phyloP scores from a whole-genome alignment of 2,113 vertebrate species.

The Mixornis gularis region DNA sequence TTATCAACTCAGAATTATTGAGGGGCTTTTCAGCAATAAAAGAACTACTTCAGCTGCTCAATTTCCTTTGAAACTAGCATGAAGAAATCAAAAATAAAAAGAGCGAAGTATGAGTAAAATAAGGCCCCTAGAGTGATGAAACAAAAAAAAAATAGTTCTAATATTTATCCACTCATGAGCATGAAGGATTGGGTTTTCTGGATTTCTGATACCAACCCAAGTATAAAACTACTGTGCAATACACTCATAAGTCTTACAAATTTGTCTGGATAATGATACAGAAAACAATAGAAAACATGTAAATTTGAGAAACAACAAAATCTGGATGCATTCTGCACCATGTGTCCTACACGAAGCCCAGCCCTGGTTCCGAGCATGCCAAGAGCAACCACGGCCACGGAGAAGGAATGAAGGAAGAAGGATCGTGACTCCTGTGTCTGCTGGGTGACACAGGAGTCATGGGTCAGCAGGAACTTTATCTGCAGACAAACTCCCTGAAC shows the following conservation, averaged over 20 bases:
- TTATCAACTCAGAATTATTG: constrained; percentile 23
- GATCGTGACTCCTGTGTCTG: neutral
- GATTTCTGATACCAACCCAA: neutral
- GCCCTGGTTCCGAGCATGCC: neutral
- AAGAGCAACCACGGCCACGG: neutral
- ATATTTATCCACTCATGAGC: neutral
- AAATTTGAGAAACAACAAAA: neutral
- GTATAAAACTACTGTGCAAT: neutral
- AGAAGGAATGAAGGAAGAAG: neutral
- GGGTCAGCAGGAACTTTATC: neutral
- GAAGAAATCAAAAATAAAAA: neutral
- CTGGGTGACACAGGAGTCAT: neutral
- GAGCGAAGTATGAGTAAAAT: neutral
- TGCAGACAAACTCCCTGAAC: neutral
- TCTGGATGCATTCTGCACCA: neutral
- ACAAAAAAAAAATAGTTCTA: neutral
- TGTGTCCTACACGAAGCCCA: neutral
- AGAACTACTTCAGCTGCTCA: neutral
- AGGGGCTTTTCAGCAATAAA: constrained; percentile 10
- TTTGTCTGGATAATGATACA: neutral
- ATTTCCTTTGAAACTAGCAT: neutral
- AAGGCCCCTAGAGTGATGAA: neutral
- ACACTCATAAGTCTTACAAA: neutral
- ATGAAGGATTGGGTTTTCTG: neutral
- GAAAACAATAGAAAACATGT: neutral